Conservation (phyloP, 2,113 vertebrate genomes). For the Nibea albiflora region DNA sequence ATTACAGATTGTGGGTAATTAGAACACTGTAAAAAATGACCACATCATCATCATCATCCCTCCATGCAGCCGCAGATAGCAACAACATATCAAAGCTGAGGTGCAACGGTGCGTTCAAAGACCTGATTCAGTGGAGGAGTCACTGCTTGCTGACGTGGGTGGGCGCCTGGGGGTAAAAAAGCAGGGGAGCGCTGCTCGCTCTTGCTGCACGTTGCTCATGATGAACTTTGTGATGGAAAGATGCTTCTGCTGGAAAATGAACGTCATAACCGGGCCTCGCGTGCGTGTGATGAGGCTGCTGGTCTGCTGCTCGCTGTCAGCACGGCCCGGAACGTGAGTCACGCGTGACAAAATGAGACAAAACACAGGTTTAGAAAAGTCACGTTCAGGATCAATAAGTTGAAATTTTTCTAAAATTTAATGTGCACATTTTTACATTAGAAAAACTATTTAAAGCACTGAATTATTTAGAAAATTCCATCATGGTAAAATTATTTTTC, state of each 20-base stretch:
- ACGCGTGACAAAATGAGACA: neutral
- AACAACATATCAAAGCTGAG: neutral
- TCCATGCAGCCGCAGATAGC: neutral
- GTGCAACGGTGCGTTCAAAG: conserved; percentile 7
- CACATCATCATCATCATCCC: too few species aligned
- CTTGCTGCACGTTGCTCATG: conserved; percentile 64
- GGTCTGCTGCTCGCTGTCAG: conserved; percentile 38
- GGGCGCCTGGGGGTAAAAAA: conserved; percentile 39
- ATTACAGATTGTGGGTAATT: too few species aligned
- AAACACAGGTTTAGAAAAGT: conserved; percentile 14
- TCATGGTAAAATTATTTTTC: neutral
- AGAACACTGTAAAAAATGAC: too few species aligned
- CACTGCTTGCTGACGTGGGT: conserved; percentile 41
- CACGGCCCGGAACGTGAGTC: conserved; percentile 34
- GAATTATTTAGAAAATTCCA: conserved; percentile 19
- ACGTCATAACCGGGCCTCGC: conserved; percentile 32
- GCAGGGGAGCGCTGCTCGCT: conserved; percentile 31
- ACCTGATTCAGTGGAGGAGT: conserved; percentile 46
- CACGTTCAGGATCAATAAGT: neutral
- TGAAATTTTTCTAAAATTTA: conserved; percentile 9
- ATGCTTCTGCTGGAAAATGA: conserved; percentile 50
- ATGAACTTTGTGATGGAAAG: conserved; percentile 66
- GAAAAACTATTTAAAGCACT: neutral
- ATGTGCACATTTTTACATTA: conserved; percentile 15
- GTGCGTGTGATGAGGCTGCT: conserved; percentile 35